Evolutionary conservation across 2,113 vertebrate species (phyloP).

Genomic region (Xiphias gladius): DNA sequence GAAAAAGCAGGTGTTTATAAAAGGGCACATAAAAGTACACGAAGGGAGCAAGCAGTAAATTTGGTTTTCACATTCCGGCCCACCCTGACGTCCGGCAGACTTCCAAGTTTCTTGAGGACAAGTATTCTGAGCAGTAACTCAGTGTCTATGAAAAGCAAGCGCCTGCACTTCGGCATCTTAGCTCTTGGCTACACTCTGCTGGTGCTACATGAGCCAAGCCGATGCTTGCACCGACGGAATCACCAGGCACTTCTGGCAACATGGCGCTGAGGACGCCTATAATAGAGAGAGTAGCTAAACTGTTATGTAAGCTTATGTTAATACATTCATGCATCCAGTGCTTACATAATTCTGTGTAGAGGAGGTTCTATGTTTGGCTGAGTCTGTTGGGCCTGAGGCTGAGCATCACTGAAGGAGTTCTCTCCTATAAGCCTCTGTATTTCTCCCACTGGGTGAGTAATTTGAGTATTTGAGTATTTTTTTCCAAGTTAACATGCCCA

Average conservation of each 20-base stretch:
- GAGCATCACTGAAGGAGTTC: conserved; percentile 46
- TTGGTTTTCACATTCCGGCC: not conserved
- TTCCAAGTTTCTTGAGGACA: not conserved
- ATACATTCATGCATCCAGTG: conserved; percentile 49
- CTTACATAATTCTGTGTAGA: conserved; percentile 74
- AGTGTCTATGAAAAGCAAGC: not conserved
- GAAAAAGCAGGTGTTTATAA: not conserved
- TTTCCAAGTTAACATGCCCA: not conserved
- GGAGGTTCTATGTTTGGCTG: conserved; percentile 76
- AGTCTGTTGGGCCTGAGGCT: conserved; percentile 58
- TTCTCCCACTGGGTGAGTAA: conserved; percentile 51
- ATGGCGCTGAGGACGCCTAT: conserved; percentile 9
- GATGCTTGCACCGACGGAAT: not conserved
- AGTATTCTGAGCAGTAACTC: not conserved
- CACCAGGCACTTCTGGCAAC: not conserved
- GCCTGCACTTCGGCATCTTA: not conserved
- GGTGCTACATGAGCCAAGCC: conserved; percentile 30
- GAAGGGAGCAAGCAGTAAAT: not conserved
- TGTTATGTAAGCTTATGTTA: conserved; percentile 67
- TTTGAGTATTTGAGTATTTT: conserved; percentile 33
- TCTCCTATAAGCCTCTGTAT: conserved; percentile 46
- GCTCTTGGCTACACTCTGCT: conserved; percentile 63
- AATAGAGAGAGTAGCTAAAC: conserved; percentile 25
- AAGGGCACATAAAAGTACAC: not conserved
- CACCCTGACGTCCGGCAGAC: not conserved